These are phyloP conservation scores for Pampusana beccarii DNA, from an alignment of 2,113 vertebrate genomes.

Conservation along the genomic window DNA sequence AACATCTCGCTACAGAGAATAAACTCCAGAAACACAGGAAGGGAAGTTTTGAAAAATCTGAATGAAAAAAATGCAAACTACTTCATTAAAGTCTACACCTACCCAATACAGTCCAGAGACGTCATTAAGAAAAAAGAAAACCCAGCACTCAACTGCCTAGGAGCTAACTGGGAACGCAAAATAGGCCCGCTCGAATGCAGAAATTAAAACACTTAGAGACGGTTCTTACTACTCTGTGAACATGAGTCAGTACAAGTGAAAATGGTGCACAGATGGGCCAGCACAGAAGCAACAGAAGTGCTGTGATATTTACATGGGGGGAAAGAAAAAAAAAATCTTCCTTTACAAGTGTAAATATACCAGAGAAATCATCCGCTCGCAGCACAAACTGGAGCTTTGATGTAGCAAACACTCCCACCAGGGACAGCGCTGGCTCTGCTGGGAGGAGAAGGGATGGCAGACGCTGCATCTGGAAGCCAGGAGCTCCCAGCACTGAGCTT, in stretches of 20 bases:
- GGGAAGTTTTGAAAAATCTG: background rate
- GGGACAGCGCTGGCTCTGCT: background rate
- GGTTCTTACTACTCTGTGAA: slow-evolving; percentile 35
- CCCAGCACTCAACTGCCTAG: background rate
- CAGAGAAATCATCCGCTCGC: background rate
- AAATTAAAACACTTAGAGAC: slow-evolving; percentile 7
- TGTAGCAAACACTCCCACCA: slow-evolving; percentile 45
- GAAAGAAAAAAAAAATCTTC: background rate
- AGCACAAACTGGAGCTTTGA: slow-evolving; percentile 42
- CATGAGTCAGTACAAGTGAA: slow-evolving; percentile 55
- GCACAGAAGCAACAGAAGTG: slow-evolving; percentile 60
- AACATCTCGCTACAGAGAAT: background rate
- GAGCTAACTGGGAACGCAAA: background rate
- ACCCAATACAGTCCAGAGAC: background rate
- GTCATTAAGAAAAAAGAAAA: background rate
- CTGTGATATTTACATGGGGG: slow-evolving; percentile 50
- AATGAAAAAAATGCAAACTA: background rate
- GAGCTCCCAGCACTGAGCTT: background rate
- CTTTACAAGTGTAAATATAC: slow-evolving; percentile 61
- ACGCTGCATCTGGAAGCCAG: background rate
- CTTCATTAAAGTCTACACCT: background rate
- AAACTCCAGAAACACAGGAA: background rate
- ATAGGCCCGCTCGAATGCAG: background rate
- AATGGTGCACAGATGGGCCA: slow-evolving; percentile 60
- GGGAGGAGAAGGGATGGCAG: background rate